Conservation (phyloP, 2,113 vertebrate genomes). For the Emydura subglobosa region DNA sequence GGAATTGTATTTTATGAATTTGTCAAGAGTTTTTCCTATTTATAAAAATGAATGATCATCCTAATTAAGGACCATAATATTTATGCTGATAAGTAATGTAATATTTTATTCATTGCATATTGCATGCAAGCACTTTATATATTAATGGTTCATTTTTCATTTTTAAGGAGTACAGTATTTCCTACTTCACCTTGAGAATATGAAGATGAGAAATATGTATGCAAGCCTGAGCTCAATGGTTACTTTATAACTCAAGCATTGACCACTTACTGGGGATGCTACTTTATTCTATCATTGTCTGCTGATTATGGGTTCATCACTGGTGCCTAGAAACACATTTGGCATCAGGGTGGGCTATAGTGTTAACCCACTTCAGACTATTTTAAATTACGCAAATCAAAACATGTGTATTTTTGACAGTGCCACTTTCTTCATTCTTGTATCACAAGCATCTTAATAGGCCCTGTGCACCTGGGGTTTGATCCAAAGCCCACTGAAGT, state of each 20-base stretch:
- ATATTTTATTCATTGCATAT: conserved; percentile 27
- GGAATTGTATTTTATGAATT: background rate
- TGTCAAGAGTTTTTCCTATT: background rate
- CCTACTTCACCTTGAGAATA: conserved; percentile 10
- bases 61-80: conserved; percentile 1
- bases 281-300: background rate
- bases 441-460: background rate
- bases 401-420: background rate
- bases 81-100: background rate
- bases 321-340: background rate
- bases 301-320: background rate
- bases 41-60: conserved; percentile 11
- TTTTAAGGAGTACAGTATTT: background rate
- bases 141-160: background rate
- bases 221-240: background rate
- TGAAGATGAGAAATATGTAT: background rate
- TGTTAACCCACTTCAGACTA: background rate
- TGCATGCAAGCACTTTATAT: background rate
- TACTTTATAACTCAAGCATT: background rate
- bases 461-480: background rate
- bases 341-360: background rate
- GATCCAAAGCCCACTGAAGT: background rate
- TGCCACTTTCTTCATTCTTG: background rate
- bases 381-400: conserved; percentile 7
- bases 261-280: background rate